Evolutionary conservation across 2,113 vertebrate genomes (phyloP).

Genomic region (Cepphus grylle): DNA sequence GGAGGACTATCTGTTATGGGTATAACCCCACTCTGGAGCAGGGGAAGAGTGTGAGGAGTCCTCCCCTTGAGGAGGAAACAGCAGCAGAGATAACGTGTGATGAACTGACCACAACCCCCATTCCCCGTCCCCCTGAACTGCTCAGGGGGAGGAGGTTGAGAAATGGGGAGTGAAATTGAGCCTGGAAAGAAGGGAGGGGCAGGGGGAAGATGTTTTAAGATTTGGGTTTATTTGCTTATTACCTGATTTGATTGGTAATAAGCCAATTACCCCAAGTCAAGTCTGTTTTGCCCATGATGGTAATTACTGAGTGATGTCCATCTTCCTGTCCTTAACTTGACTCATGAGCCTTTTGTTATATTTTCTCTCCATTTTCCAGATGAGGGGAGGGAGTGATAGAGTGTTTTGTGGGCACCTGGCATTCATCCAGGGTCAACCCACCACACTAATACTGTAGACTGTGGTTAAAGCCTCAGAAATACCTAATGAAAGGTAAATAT

Average conservation of each 20-base stretch:
- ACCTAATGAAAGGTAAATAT: not conserved
- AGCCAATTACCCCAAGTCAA: accelerated
- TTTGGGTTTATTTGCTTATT: not conserved
- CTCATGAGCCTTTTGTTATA: accelerated
- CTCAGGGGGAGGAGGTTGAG: accelerated
- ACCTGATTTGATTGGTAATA: not conserved
- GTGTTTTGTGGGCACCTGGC: accelerated
- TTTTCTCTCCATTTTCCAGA: not conserved
- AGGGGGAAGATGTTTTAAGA: not conserved
- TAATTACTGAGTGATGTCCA: not conserved
- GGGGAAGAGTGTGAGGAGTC: not conserved
- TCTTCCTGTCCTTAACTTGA: not conserved
- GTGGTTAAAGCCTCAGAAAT: not conserved
- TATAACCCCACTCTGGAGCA: not conserved
- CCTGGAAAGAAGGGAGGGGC: not conserved
- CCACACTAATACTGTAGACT: too few species aligned
- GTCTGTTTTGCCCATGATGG: accelerated
- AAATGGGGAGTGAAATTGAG: not conserved
- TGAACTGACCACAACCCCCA: not conserved
- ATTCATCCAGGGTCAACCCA: not conserved
- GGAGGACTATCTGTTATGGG: too few species aligned
- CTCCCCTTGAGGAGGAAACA: not conserved
- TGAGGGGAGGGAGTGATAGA: not conserved
- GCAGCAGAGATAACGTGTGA: accelerated
- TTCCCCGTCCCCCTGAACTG: accelerated